Evolutionary conservation across 2,888 invertebrate genomes (phyloP), one percentile per base, ranked within the genome.

Genomic region (Biston betularia): DNA sequence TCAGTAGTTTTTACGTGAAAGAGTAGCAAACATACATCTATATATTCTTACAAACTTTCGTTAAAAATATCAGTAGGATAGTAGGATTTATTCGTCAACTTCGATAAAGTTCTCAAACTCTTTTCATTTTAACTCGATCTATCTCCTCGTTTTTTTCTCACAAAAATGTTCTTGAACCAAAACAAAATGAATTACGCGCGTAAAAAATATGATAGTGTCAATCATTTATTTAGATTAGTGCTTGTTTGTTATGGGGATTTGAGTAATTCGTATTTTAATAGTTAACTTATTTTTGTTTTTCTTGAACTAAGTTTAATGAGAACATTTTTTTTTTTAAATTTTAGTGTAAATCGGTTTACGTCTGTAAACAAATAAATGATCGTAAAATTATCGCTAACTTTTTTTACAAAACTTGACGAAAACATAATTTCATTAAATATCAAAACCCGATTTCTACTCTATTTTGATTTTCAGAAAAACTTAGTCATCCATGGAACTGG

Each of bases 211-310:
- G 40, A 40, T 58, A 14, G 35, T 46, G 10, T n/a, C 24, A 48
- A 58, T 48, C 24, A 40, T 12, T 58, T 48, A 14, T 58, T 58
- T 49, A 11, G 38, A 24, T 24, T 24, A 2, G 24, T 24, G 24
- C 24, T 24, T 24, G 48, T 58, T 58, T 57, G 57, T 57, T 57
- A 48, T 58, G 58, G 38, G 38, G 35, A 15, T 46, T 15, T 8
- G 9, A 46, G 11, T 12, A 35, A 35, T 58, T 12, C 33, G 49
- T 12, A 34, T 12, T 49, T 49, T 34, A 48, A 49, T 58, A 40
- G 48, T 48, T 35, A 24, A 14, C 11, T 24, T 8, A 40, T 15
- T 14, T 34, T 40, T 24, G 38, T 33, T 55, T 42, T 34, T 33
- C 33, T 45, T 56, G 45, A 45, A 33, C 4, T 14, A 56, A 45